Evolutionary conservation across 1,140 invertebrate species (phyloP).

Genomic region (Lanistes nyassanus): DNA sequence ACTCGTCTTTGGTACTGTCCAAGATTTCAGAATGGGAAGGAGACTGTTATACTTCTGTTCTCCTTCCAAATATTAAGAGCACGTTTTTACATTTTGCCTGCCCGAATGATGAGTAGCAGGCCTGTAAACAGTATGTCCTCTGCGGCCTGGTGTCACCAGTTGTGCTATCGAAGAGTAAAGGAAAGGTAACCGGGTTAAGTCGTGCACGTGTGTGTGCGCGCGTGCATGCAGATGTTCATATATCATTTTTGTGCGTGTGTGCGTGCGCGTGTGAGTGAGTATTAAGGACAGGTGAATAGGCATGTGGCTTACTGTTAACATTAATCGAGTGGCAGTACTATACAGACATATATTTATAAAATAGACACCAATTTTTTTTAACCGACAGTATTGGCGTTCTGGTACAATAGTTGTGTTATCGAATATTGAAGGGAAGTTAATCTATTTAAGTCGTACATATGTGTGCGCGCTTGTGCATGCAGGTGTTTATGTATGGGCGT

Average conservation of each 20-base stretch:
- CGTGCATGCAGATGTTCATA: neutral
- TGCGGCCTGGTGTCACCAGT: no score
- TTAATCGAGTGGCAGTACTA: neutral
- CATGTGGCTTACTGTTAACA: neutral
- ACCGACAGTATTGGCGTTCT: neutral
- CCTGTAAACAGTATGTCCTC: no score
- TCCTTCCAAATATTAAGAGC: no score
- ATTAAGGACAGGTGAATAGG: neutral
- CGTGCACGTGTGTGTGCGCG: constrained; percentile 2
- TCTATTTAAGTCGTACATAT: neutral
- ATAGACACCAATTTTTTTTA: neutral
- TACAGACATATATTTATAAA: neutral
- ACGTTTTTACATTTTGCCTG: no score
- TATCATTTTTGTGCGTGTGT: neutral
- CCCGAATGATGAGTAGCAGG: no score
- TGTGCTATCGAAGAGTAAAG: no score
- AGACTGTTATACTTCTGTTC: no score
- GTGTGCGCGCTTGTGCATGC: neutral
- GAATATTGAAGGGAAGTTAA: neutral
- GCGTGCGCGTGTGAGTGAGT: neutral
- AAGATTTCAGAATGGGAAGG: no score
- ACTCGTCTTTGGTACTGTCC: no score
- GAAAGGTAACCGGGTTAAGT: no score
- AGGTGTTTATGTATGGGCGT: constrained; percentile 5
- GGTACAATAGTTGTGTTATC: neutral